Evolutionary conservation across 1,140 invertebrate species (phyloP), one percentile per base, ranked within the genome.

Genomic region (Lordiphosa mommai): DNA sequence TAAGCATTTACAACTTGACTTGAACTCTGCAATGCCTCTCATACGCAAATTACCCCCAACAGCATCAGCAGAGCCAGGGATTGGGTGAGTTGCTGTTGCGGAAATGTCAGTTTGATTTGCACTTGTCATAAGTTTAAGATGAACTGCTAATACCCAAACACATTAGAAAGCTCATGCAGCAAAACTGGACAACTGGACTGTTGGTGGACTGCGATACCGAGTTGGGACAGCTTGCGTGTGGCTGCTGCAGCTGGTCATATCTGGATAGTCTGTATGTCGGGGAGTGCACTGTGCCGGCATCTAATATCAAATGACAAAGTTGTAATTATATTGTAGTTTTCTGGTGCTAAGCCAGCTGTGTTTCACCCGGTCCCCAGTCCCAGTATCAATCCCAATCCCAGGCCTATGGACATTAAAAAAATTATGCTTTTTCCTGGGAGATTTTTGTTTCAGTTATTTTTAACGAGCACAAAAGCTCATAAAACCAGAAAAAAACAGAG

Each of bases 101-200:
- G 77, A 84, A 84, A 84, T 27, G 77, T 84, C 77, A 85, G 72
- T 84, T 84, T 84, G 77, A 84, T 84, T 84, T 84, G 79, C 77
- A 77, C 63, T 85, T 84, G 77, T 84, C 77, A 84, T 85, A 84
- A 84, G 77, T 77, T 85, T 27, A 66, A 76, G 79, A 84, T 84
- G 77, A 84, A 84, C 77, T 84, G 79, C 77, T 85, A 84, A 84
- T 85, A 77, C 72, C 61, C 68, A 58, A 85, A 85, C 77, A 77
- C 77, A 84, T 84, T 84, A 84, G 77, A 84, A 84, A 84, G 77
- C 79, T 57, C 69, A 71, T 46, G 32, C 40, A 47, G 53, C 43
- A 41, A 41, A 10, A 29, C 30, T 64, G 34, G 13, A 44, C 38
- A 37, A 34, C 23, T 37, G 38, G 14, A 41, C 43, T 44, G 52